Percentiles rank a stretch among this genome's conserved stretches.
Evolutionary conservation across 2,797 vertebrate species (phyloP).

Genomic region (Danio jaintianensis): DNA sequence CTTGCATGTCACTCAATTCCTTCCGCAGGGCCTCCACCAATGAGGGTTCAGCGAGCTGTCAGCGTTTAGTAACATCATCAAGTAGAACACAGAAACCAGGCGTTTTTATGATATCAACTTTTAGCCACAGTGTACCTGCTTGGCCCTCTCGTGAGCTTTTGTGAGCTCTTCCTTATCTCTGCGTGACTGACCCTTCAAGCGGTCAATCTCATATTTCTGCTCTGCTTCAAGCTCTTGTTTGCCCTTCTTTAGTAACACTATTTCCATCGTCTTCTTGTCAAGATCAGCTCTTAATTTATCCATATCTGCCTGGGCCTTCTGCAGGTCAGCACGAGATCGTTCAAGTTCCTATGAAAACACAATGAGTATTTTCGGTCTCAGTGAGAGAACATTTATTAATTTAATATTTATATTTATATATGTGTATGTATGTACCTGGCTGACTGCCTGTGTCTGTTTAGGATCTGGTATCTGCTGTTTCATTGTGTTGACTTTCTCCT

Average conservation of each 20-base stretch:
- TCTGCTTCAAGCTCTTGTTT: constrained; percentile 80
- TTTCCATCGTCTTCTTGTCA: constrained; percentile 84
- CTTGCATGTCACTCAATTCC: constrained; percentile 76
- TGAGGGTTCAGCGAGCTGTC: constrained; percentile 77
- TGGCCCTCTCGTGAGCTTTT: constrained; percentile 83
- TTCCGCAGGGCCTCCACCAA: constrained; percentile 75
- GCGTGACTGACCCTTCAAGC: constrained; percentile 80
- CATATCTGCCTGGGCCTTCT: constrained; percentile 74
- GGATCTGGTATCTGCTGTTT: constrained; percentile 80
- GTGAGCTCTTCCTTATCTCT: constrained; percentile 78
- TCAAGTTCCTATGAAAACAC: constrained; percentile 79
- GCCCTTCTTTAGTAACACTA: constrained; percentile 76
- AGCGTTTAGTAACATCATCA: neutral
- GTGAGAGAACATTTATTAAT: neutral
- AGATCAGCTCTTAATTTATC: constrained; percentile 75
- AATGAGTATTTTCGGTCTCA: neutral
- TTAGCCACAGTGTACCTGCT: constrained; percentile 71
- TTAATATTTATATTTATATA: neutral
- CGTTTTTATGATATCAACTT: neutral
- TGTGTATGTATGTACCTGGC: constrained; percentile 77
- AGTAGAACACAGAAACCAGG: neutral
- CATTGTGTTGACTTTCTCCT: constrained; percentile 74
- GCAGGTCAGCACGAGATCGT: constrained; percentile 72
- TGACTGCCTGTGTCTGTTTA: constrained; percentile 74
- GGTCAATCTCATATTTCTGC: constrained; percentile 79